phyloP scores from a whole-genome alignment of 2,888 invertebrate genomes.

The Melangyna quadrimaculata region DNA sequence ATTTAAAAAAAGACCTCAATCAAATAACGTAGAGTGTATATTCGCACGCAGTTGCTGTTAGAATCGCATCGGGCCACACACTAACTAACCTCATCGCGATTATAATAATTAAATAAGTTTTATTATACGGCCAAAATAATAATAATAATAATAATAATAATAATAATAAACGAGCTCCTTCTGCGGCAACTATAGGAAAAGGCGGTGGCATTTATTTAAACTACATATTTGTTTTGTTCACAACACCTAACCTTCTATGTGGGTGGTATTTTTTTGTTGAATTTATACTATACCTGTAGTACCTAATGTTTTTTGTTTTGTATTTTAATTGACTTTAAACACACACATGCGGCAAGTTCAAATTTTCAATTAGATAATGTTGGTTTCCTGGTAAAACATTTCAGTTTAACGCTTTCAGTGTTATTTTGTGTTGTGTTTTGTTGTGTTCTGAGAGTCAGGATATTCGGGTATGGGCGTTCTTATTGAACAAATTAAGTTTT shows the following conservation, averaged over 20 bases:
- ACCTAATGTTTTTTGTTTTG: not conserved
- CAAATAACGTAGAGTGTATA: not conserved
- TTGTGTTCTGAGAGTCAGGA: constrained; percentile 14
- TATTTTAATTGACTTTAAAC: constrained; percentile 55
- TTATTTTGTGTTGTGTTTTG: constrained; percentile 19
- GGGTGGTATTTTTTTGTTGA: constrained; percentile 25
- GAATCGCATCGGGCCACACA: not conserved
- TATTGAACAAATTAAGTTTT: not conserved
- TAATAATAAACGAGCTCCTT: constrained; percentile 44
- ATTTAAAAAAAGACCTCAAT: not conserved
- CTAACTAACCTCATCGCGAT: not conserved
- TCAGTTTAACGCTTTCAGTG: constrained; percentile 12
- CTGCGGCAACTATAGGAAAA: constrained; percentile 12
- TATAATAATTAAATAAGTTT: constrained; percentile 42
- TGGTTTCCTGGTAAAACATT: not conserved
- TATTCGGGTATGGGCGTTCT: constrained; percentile 30
- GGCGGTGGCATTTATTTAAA: constrained; percentile 11
- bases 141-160: too few species aligned
- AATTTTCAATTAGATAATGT: constrained; percentile 43
- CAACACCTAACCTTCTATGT: not conserved
- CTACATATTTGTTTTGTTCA: not conserved
- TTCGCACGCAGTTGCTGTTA: constrained; percentile 34
- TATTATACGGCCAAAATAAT: too few species aligned
- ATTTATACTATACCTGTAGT: not conserved
- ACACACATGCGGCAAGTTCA: constrained; percentile 31